Evolutionary conservation across 2,888 invertebrate genomes (phyloP).

Genomic region (Melanchra persicariae): DNA sequence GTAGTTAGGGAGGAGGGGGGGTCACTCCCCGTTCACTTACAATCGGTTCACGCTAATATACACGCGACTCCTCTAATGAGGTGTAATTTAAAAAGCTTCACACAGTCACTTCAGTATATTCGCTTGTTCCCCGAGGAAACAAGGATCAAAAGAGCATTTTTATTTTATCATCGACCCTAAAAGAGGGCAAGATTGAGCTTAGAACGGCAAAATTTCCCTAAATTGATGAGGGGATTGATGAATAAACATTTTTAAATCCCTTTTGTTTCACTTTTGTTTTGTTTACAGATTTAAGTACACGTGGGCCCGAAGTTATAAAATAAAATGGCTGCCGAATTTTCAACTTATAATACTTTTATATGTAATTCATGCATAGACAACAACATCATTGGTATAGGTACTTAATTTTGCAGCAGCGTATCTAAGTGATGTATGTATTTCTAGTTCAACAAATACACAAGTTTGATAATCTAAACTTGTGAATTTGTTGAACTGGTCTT

Average conservation of each 20-base stretch:
- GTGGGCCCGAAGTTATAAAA: slow-evolving; percentile 38
- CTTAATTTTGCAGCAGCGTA: slow-evolving; percentile 8
- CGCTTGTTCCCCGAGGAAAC: slow-evolving; percentile 38
- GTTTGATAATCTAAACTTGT: slow-evolving; percentile 4
- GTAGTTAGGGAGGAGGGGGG: slow-evolving; percentile 65
- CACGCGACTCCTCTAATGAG: slow-evolving; percentile 70
- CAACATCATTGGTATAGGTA: background rate
- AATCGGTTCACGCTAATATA: slow-evolving; percentile 72
- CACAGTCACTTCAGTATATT: slow-evolving; percentile 41
- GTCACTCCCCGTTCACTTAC: slow-evolving; percentile 64
- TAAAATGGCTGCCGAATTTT: slow-evolving; percentile 30
- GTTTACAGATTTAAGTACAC: slow-evolving; percentile 47
- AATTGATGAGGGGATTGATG: slow-evolving; percentile 65
- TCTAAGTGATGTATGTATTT: background rate
- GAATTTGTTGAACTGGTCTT: background rate
- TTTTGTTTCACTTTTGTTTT: slow-evolving; percentile 64
- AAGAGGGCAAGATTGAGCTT: slow-evolving; percentile 50
- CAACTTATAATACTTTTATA: slow-evolving; percentile 7
- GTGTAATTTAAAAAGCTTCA: slow-evolving; percentile 65
- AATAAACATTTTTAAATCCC: slow-evolving; percentile 63
- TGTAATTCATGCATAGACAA: slow-evolving; percentile 7
- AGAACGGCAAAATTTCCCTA: slow-evolving; percentile 49
- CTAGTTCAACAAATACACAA: no score
- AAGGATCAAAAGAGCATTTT: slow-evolving; percentile 50
- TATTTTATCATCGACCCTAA: slow-evolving; percentile 58